phyloP scores from a whole-genome alignment of 2,113 vertebrate species.

The Leuciscus idus region DNA sequence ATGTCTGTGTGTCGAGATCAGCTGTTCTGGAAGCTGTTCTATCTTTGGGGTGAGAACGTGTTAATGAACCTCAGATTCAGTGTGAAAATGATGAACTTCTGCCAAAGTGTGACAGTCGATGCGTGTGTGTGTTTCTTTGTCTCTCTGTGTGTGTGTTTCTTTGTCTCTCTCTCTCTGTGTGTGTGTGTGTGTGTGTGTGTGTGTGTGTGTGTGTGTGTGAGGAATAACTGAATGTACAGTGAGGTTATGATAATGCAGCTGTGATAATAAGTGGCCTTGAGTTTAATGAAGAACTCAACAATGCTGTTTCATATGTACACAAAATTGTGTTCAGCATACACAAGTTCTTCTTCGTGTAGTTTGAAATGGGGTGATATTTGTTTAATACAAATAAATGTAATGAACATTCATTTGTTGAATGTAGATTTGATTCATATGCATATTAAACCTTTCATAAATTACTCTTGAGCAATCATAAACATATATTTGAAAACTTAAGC shows the following conservation, averaged over 20 bases:
- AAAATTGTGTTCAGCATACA: background rate
- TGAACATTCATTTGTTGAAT: background rate
- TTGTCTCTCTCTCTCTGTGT: too few species aligned
- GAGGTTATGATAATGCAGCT: background rate
- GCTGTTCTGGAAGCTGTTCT: conserved; percentile 35
- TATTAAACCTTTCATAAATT: background rate
- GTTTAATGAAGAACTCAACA: background rate
- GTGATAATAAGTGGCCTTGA: background rate
- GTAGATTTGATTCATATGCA: background rate
- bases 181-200: background rate
- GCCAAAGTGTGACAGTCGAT: conserved; percentile 25
- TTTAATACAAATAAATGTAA: background rate
- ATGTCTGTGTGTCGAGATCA: conserved; percentile 31
- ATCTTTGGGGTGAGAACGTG: conserved; percentile 48
- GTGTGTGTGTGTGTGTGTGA: background rate
- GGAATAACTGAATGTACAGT: background rate
- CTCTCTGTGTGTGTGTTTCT: background rate
- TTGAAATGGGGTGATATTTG: background rate
- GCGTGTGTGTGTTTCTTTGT: background rate
- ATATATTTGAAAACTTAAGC: background rate
- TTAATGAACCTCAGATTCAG: conserved; percentile 44
- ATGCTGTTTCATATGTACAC: background rate
- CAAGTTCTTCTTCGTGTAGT: too few species aligned
- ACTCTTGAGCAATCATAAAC: too few species aligned
- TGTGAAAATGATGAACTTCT: conserved; percentile 50